Base-by-base conservation (phyloP, 2,888 invertebrate genomes). In the Campoplex capitator region DNA sequence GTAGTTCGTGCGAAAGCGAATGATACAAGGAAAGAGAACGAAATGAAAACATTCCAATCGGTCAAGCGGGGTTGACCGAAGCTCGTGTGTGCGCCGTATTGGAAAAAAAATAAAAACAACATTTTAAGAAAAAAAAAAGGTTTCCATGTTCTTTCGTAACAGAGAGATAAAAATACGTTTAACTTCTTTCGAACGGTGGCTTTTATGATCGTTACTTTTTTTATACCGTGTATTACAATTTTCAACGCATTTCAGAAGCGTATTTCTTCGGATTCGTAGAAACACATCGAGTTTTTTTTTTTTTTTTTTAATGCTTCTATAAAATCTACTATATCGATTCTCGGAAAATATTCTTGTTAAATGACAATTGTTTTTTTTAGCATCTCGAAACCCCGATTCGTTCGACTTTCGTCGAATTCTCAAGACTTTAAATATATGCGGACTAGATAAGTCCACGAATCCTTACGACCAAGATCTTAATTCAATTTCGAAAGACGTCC, bases 381-480 rank as follows among this genome's bases (percentile, higher is more conserved):
- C 18, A n/a, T 45, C 70, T 32, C 3, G 16, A 13, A 32, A 23
- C 16, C 32, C 7, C 35, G 32, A 48, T 42, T 56, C 28, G 38
- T 42, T 16, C 35, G 11, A 4, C 1, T 35, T 45, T 32, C 32
- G 32, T 76, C 28, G 28, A 48, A 76, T 45, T 32, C 32, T 54
- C 54, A 71, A 71, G 42, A 62, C 42, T 16, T 38, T 42, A 38
- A 32, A 28, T 58, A 28, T 67, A 51, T 68, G 68, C 13, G n/a
- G 77, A 73, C 54, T 45, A 76, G 76, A 79, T 83, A 74, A 83
- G 71, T 62, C 48, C 56, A 58, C 28, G 86, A 86, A 86, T 84
- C 86, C 86, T 73, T 86, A 86, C 68, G 51, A 68, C 56, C 45
- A 70, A 71, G 58, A 84, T 81, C 71, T 86, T 86, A 84, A 86